Percentiles rank a stretch among this genome's conserved stretches.
phyloP scores from a whole-genome alignment of 2,797 vertebrate species.

The Tokudaia muenninki region DNA sequence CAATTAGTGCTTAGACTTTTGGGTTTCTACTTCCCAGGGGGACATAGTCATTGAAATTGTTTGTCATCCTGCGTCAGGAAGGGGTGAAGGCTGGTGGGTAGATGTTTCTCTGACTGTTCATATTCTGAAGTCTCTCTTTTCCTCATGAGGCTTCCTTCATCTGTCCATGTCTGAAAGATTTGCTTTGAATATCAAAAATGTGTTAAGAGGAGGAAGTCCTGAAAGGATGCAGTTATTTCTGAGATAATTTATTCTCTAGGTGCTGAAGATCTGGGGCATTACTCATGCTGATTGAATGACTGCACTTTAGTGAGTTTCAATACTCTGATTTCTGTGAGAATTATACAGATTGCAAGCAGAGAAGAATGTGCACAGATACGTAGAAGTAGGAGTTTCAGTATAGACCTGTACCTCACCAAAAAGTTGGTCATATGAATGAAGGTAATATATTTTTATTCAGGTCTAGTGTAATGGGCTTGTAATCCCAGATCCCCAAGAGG shows the following conservation, averaged over 20 bases:
- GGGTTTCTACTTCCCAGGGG: conserved; percentile 43
- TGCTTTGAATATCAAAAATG: conserved; percentile 63
- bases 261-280: not conserved
- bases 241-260: not conserved
- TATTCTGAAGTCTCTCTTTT: conserved; percentile 38
- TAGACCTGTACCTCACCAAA: not conserved
- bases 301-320: not conserved
- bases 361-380: not conserved
- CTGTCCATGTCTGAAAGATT: not conserved
- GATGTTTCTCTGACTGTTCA: conserved; percentile 67
- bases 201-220: conserved; percentile 35
- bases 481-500: not conserved
- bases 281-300: not conserved
- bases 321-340: conserved; percentile 29
- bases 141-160: conserved; percentile 45
- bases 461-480: too few relatives aligned
- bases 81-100: conserved; percentile 50
- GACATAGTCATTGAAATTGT: conserved; percentile 68
- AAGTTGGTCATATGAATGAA: not conserved
- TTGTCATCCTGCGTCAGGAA: conserved; percentile 58
- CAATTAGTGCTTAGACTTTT: conserved; percentile 60
- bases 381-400: conserved; percentile 7
- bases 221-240: conserved; percentile 23
- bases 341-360: not conserved
- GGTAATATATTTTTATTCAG: not conserved